A percentile compares a stretch with the other conserved stretches of the same genome.
Conservation (phyloP, 2,888 invertebrate genomes). For the Troides helena region DNA sequence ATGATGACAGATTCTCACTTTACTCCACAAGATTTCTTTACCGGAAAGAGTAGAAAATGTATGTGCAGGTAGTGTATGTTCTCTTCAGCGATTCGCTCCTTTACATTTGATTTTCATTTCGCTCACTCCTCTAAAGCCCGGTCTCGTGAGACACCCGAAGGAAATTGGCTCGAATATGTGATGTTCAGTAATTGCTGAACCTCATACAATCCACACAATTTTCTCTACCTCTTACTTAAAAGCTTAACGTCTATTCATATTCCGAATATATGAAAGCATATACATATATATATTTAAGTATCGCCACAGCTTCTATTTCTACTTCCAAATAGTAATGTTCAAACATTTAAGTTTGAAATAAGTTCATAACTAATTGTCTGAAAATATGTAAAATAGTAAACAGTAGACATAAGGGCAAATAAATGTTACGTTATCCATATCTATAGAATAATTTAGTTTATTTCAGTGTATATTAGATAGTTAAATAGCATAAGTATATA, state of each 20-base stretch:
- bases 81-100: neutral
- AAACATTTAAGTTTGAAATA: too few relatives aligned
- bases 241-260: neutral
- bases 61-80: neutral
- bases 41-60: neutral
- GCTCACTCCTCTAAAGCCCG: slow-evolving; percentile 4
- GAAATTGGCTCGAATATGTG: slow-evolving; percentile 14
- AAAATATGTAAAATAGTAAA: too few relatives aligned
- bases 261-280: neutral
- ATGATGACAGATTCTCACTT: neutral
- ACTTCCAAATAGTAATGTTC: too few relatives aligned
- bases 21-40: neutral
- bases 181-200: slow-evolving; percentile 10
- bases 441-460: too few relatives aligned
- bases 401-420: too few relatives aligned
- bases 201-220: too few relatives aligned
- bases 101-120: slow-evolving; percentile 16
- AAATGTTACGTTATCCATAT: too few relatives aligned
- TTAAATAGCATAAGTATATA: too few relatives aligned
- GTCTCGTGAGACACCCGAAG: slow-evolving; percentile 14
- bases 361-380: too few relatives aligned
- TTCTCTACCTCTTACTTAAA: neutral
- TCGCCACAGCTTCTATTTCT: too few relatives aligned
- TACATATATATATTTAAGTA: too few relatives aligned
- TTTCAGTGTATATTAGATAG: too few relatives aligned